Evolutionary conservation across 2,797 vertebrate species (phyloP), one percentile per base, ranked within the genome.

Genomic region (Sebastolobus altivelis): DNA sequence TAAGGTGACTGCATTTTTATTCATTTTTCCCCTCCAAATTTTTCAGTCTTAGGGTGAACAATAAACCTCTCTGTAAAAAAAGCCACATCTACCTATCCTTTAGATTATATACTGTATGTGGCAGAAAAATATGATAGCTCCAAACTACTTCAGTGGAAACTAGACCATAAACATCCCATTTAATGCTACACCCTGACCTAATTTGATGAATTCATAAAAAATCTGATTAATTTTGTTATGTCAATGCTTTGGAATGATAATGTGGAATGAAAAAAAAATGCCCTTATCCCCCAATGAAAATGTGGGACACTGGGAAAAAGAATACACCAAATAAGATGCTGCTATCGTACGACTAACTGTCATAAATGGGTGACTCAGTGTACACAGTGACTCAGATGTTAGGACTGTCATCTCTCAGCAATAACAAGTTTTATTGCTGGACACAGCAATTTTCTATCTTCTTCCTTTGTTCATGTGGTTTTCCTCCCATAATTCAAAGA

Each of bases 11-110:
- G 8, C 22, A 61, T 68, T 80, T 58, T 61, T 72, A 58, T 59
- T 54, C 2, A 63, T 71, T 75, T 54, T 59, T 38, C 4, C 35
- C 46, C 56, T 37, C 18, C 62, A 49, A 8, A 62, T 66, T 61
- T 76, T 79, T 52, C 27, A 9, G 78, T 37, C 4, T 78, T 1
- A 25, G 27, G 10, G 11, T 79, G 65, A 79, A 83, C 62, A 70
- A 73, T 83, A 69, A 72, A n/a, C 1, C 12, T 56, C 10, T 49
- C 60, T 63, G 3, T 72, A 72, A 76, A 58, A 52, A 72, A 67
- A 65, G 37, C 35, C 13, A 33, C 37, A 74, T 66, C 6, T 55
- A 22, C 52, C n/a, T 70, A 54, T 62, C 18, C 7, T 77, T 5
- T 52, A 83, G 11, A 65, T 78, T 54, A 33, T 60, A 33, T 52